Percentiles rank a stretch among this genome's conserved stretches.
Conservation (phyloP, 2,797 vertebrate genomes). For the Mallotus villosus region DNA sequence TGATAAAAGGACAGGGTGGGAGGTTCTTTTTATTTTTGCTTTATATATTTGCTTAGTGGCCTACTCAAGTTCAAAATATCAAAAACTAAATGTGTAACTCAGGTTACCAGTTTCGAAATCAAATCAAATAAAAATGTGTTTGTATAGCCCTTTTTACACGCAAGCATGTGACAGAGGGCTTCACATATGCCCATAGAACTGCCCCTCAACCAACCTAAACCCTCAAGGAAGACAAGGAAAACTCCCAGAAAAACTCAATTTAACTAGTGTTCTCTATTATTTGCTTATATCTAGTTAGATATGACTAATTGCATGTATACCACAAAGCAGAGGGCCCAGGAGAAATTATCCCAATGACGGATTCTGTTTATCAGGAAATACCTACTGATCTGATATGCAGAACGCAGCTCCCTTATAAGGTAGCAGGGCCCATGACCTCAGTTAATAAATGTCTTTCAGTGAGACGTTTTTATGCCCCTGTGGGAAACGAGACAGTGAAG, state of each 20-base stretch:
- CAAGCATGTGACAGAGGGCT: too few species aligned
- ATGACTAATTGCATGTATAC: conserved; percentile 29
- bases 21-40: too few species aligned
- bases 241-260: too few species aligned
- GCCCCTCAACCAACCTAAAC: too few species aligned
- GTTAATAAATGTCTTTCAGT: conserved; percentile 65
- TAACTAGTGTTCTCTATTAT: background rate
- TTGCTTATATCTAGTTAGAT: background rate
- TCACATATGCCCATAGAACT: too few species aligned
- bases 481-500: conserved; percentile 52
- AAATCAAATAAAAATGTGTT: too few species aligned
- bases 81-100: background rate
- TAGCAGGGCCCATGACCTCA: conserved; percentile 57
- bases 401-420: conserved; percentile 58
- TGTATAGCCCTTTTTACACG: too few species aligned
- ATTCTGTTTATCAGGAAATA: conserved; percentile 75
- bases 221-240: too few species aligned
- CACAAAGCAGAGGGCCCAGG: conserved; percentile 22
- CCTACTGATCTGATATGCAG: conserved; percentile 71
- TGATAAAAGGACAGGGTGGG: too few species aligned
- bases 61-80: background rate
- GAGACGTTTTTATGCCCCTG: conserved; percentile 48
- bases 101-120: too few species aligned
- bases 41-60: too few species aligned
- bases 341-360: conserved; percentile 32